Evolutionary conservation across 2,797 vertebrate genomes (phyloP).

Genomic region (Oreochromis grahami): DNA sequence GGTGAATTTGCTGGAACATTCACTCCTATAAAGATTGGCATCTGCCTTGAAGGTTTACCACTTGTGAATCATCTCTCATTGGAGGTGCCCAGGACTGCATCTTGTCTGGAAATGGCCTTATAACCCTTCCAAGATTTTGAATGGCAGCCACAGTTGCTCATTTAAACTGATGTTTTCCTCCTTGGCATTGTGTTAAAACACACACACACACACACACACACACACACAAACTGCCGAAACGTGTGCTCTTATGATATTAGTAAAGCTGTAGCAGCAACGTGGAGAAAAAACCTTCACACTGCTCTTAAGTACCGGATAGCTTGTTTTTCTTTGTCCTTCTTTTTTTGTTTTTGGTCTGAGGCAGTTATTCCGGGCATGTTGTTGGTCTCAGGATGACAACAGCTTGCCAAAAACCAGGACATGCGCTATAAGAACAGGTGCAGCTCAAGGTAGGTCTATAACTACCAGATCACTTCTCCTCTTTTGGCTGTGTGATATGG

Average conservation of each 20-base stretch:
- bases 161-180: neutral
- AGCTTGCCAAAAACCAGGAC: neutral
- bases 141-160: neutral
- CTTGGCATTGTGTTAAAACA: neutral
- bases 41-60: neutral
- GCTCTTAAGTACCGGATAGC: neutral
- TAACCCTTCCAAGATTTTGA: neutral
- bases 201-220: neutral
- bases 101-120: neutral
- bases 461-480: conserved; percentile 1
- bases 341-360: neutral
- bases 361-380: neutral
- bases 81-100: neutral
- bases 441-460: neutral
- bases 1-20: neutral
- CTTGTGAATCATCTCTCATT: neutral
- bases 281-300: neutral
- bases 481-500: conserved; percentile 14
- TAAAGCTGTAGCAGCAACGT: neutral
- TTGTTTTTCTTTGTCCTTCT: neutral
- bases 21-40: neutral
- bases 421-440: neutral
- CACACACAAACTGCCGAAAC: neutral
- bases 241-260: neutral
- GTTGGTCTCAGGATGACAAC: neutral